Evolutionary conservation across 2,113 vertebrate species (phyloP).

Genomic region (Rhizomys pruinosus): DNA sequence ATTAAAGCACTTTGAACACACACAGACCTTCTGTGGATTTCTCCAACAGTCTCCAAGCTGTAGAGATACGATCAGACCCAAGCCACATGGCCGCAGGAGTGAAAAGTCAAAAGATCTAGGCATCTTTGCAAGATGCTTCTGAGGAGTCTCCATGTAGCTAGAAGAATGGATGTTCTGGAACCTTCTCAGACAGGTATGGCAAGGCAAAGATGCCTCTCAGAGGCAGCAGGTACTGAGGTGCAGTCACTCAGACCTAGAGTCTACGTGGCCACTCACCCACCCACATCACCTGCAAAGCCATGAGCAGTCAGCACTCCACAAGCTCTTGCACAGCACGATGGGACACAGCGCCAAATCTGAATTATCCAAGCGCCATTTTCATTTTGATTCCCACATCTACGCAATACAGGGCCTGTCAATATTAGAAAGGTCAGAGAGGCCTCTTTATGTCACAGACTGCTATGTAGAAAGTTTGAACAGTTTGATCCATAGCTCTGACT

Average conservation of each 20-base stretch:
- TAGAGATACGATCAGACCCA: conserved; percentile 53
- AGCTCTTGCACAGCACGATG: too few relatives aligned
- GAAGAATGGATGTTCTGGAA: too few relatives aligned
- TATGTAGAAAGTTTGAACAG: not conserved
- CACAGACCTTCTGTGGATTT: conserved; percentile 69
- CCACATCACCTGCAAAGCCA: too few relatives aligned
- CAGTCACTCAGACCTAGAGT: too few relatives aligned
- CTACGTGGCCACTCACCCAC: too few relatives aligned
- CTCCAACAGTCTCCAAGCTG: conserved; percentile 63
- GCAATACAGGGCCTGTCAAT: not conserved
- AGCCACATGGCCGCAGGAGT: not conserved
- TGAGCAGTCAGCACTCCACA: too few relatives aligned
- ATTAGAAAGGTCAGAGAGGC: not conserved
- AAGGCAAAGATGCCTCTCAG: too few relatives aligned
- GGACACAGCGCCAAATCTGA: not conserved
- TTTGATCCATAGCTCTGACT: not conserved
- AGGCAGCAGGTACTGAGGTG: too few relatives aligned
- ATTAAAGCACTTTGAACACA: conserved; percentile 60
- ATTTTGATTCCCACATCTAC: not conserved
- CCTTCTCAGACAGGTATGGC: too few relatives aligned
- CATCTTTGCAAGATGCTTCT: too few relatives aligned
- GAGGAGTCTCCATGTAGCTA: too few relatives aligned
- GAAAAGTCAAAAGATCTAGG: not conserved
- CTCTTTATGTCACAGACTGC: not conserved
- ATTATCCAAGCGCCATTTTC: not conserved